These are phyloP conservation scores for Scopus umbretta DNA, from an alignment of 2,113 vertebrate genomes.

Conservation along the genomic window DNA sequence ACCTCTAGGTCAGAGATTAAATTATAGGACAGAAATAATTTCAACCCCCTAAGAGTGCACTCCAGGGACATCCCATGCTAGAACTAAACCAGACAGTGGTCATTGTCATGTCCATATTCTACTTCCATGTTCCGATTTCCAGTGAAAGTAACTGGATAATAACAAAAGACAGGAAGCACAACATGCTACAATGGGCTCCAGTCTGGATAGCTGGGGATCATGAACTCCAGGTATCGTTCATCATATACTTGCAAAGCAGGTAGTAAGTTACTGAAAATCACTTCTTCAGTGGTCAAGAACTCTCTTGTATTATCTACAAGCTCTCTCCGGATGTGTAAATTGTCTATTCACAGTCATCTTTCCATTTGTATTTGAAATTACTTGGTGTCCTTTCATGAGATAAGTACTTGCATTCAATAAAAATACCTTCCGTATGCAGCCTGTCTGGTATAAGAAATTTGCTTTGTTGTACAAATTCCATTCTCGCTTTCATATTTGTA, in stretches of 20 bases:
- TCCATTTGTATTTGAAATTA: constrained; percentile 6
- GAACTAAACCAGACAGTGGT: not conserved
- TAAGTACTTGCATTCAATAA: not conserved
- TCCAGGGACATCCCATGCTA: not conserved
- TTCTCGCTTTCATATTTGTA: not conserved
- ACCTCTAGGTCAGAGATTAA: not conserved
- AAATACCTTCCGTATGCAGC: not conserved
- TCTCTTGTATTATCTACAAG: not conserved
- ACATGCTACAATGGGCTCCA: not conserved
- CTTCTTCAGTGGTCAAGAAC: not conserved
- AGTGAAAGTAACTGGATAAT: not conserved
- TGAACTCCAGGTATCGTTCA: not conserved
- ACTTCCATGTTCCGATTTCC: not conserved
- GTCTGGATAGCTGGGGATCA: not conserved
- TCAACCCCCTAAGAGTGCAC: not conserved
- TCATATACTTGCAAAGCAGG: not conserved
- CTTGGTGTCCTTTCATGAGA: not conserved
- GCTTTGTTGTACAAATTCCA: not conserved
- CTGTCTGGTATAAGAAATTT: not conserved
- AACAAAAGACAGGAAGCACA: not conserved
- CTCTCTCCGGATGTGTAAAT: not conserved
- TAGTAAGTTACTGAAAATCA: not conserved
- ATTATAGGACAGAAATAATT: not conserved
- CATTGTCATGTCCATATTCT: too few species aligned
- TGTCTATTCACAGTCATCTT: not conserved